phyloP scores from a whole-genome alignment of 2,888 invertebrate genomes.

The Caenorhabditis sinica region DNA sequence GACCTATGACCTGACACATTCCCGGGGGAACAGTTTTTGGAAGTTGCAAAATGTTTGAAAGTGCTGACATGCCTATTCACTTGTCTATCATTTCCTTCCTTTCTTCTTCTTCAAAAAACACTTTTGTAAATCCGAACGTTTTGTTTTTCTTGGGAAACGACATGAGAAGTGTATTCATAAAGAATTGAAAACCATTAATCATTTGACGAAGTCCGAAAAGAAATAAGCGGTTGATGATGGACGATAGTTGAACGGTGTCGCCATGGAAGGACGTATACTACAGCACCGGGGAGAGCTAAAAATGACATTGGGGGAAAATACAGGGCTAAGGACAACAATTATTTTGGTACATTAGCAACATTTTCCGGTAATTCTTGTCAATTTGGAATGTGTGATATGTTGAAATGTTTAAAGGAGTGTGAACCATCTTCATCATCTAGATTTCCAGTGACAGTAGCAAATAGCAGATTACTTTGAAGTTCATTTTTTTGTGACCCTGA shows the following conservation, averaged over 20 bases:
- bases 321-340: too few species aligned
- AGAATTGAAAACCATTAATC: slow-evolving; percentile 47
- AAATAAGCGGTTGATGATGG: not conserved
- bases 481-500: not conserved
- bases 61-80: slow-evolving; percentile 3
- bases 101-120: not conserved
- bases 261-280: not conserved
- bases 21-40: slow-evolving; percentile 9
- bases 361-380: too few species aligned
- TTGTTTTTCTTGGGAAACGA: not conserved
- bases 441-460: too few species aligned
- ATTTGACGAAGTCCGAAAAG: slow-evolving; percentile 9
- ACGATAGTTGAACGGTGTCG: slow-evolving; percentile 23
- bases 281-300: not conserved
- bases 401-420: too few species aligned
- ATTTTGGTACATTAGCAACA: too few species aligned
- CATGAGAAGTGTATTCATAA: slow-evolving; percentile 23
- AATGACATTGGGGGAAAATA: not conserved
- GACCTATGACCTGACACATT: not conserved
- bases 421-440: too few species aligned
- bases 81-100: not conserved
- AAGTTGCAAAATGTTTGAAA: not conserved
- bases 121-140: not conserved
- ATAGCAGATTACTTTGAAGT: too few species aligned
- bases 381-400: too few species aligned